Percentiles rank a stretch among this genome's conserved stretches.
Evolutionary conservation across 2,888 invertebrate species (phyloP).

Genomic region (Apotomis capreana): DNA sequence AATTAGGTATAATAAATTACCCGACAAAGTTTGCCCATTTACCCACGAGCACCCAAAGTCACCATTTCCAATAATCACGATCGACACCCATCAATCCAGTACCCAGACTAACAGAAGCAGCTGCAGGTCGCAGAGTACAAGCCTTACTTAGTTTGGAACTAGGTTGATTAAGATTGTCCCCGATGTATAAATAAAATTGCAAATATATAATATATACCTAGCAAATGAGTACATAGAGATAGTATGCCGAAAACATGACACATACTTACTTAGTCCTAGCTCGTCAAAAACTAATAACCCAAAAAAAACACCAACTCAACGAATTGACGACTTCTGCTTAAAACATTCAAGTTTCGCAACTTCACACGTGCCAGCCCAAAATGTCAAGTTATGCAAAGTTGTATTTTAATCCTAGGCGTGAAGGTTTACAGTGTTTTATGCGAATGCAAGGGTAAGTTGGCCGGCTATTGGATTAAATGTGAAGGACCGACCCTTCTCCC

Average conservation of each 20-base stretch:
- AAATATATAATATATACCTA: no score
- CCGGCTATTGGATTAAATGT: conserved; percentile 31
- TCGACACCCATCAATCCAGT: no score
- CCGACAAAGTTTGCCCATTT: no score
- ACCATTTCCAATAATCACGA: no score
- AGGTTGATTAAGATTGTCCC: no score
- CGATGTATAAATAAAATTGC: no score
- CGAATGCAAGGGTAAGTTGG: conserved; percentile 26
- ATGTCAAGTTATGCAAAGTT: conserved; percentile 25
- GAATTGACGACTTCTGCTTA: conserved; percentile 21
- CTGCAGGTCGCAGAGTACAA: no score
- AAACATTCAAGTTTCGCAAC: conserved; percentile 18
- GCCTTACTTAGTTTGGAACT: no score
- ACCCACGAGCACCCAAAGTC: no score
- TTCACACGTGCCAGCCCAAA: conserved; percentile 1
- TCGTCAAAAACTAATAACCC: conserved; percentile 14
- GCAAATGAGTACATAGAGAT: no score
- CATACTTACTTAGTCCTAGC: neutral
- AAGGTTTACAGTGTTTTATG: conserved; percentile 18
- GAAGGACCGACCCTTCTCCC: conserved; percentile 35
- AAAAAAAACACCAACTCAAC: conserved; percentile 18
- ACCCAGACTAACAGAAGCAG: no score
- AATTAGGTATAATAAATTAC: no score
- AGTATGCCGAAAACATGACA: neutral
- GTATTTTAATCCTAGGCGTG: conserved; percentile 27